Base-by-base conservation (phyloP, 1,140 invertebrate species). In the Nautilus pompilius region DNA sequence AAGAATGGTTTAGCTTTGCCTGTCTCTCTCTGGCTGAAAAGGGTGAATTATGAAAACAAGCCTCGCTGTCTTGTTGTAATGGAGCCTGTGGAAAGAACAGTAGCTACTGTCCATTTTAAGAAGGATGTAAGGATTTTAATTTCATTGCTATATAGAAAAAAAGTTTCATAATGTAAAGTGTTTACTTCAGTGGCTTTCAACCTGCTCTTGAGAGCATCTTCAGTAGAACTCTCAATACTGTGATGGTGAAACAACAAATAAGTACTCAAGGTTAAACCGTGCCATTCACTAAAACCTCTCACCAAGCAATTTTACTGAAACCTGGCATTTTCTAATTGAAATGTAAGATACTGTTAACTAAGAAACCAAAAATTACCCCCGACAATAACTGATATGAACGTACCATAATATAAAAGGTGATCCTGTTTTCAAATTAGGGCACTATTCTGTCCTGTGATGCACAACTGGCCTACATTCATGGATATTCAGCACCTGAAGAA, bases 21-120 rank as follows among this genome's bases (percentile, higher is more conserved):
- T 53, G 87, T 88, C 5, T 88, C 87, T 0, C 73, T 88, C 5
- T 89, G 87, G 87, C 85, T 88, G 60, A 80, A 86, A 49, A 85
- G 85, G 69, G 72, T 88, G 51, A 86, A 87, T 34, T 78, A 45
- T 28, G 85, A 87, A 58, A 54, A 63, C 2, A 86, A 87, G 56
- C 85, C 84, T 0, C 83, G 86, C 1, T 88, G 87, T 68, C 78
- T 89, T 57, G 87, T 87, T 17, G 87, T 88, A 0, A 87, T 88
- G 58, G 88, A 89, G 73, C 87, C 87, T 3, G 87, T 89, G 33
- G 74, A 85, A 56, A 65, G 84, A 58, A 79, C 77, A 55, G 74
- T 83, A 46, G 80, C 78, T n/a, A 65, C 55, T 3, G 71, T 81
- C n/a, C 66, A 70, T n/a, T 78, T 82, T 63, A 69, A 76, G 57